Evolutionary conservation across 2,888 invertebrate species (phyloP).

Genomic region (Acleris sparsana): DNA sequence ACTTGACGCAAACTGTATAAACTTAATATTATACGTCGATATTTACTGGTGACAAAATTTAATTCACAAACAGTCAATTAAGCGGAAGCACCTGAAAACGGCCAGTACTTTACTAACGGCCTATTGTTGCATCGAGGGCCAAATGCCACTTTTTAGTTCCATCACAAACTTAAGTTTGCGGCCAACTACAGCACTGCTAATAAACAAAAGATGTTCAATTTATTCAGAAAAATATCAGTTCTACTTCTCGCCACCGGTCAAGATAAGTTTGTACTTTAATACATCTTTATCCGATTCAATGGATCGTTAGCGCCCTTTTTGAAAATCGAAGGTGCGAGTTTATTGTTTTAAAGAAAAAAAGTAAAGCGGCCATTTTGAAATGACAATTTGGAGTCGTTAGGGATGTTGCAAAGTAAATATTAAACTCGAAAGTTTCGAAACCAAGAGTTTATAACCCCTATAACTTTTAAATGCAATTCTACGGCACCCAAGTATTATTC

Average conservation of each 20-base stretch:
- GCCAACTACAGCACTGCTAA: background rate
- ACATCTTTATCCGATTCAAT: constrained; percentile 78
- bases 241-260: constrained; percentile 1
- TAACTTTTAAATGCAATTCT: no score
- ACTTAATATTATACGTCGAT: no score
- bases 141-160: constrained; percentile 23
- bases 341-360: constrained; percentile 39
- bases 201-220: background rate
- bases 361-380: constrained; percentile 37
- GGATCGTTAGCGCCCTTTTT: constrained; percentile 64
- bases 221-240: background rate
- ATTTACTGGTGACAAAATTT: no score
- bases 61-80: constrained; percentile 15
- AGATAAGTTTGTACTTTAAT: constrained; percentile 56
- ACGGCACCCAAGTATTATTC: no score
- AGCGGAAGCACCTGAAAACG: constrained; percentile 17
- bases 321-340: constrained; percentile 57
- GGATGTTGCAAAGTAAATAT: background rate
- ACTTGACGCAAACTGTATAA: no score
- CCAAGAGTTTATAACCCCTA: no score
- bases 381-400: constrained; percentile 29
- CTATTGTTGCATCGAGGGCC: constrained; percentile 55
- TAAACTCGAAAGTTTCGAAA: no score
- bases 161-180: constrained; percentile 13
- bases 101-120: constrained; percentile 49